Conservation (phyloP, 2,113 vertebrate genomes). For the Ciconia boyciana region DNA sequence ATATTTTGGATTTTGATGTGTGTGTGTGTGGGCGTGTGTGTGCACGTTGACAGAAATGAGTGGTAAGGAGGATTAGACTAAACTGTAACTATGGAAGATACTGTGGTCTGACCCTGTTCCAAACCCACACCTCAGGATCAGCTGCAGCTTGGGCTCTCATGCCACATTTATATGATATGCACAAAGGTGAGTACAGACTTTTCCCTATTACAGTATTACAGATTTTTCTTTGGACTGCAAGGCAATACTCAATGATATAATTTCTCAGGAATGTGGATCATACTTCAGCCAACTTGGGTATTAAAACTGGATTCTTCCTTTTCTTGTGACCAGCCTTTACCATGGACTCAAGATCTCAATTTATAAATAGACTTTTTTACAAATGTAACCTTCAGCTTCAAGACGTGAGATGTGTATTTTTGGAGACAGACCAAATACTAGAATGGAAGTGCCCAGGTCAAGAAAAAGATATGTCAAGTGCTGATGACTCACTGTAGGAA, state of each 20-base stretch:
- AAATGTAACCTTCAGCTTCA: background rate
- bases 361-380: background rate
- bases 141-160: background rate
- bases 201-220: background rate
- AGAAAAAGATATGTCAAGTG: background rate
- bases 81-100: background rate
- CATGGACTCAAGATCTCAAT: background rate
- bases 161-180: background rate
- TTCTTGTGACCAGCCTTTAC: background rate
- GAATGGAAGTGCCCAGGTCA: background rate
- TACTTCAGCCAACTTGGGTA: background rate
- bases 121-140: background rate
- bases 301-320: background rate
- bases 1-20: background rate
- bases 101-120: background rate
- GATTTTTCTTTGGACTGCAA: background rate
- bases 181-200: background rate
- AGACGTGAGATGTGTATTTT: background rate
- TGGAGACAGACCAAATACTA: background rate
- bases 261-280: background rate
- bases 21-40: fast-evolving
- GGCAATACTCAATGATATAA: background rate
- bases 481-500: background rate
- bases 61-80: background rate
- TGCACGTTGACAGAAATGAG: background rate